These are phyloP conservation scores for Lerema accius DNA, from an alignment of 1,140 invertebrate genomes.

Conservation along the genomic window DNA sequence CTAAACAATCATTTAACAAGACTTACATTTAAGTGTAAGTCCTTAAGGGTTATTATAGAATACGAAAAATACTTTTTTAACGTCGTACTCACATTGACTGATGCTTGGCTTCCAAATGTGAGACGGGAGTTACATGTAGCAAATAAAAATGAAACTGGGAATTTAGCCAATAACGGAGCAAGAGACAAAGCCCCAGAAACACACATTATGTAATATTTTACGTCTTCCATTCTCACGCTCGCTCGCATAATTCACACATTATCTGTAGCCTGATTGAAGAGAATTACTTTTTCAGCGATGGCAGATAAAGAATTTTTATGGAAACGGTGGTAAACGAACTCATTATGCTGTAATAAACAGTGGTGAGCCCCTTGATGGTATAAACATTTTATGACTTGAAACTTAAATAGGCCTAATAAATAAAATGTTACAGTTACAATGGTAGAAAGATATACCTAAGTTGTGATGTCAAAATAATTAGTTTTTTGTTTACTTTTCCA, in stretches of 20 bases:
- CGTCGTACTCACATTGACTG: background rate
- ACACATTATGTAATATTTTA: conserved; percentile 58
- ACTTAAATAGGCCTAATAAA: too few species aligned
- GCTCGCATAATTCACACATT: conserved; percentile 58
- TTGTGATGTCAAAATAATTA: too few species aligned
- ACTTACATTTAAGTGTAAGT: too few species aligned
- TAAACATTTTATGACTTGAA: too few species aligned
- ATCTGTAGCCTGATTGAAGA: conserved; percentile 48
- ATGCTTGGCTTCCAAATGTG: conserved; percentile 2
- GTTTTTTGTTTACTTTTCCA: too few species aligned
- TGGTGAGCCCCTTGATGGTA: too few species aligned
- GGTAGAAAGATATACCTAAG: too few species aligned
- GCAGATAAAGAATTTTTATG: conserved; percentile 27
- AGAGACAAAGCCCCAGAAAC: conserved; percentile 55
- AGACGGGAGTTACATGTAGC: conserved; percentile 1
- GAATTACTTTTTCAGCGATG: conserved; percentile 33
- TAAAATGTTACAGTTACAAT: too few species aligned
- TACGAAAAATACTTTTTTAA: background rate
- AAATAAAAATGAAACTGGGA: conserved; percentile 59
- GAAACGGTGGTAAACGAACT: background rate
- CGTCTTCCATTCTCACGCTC: conserved; percentile 49
- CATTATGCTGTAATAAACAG: background rate
- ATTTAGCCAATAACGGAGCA: conserved; percentile 58
- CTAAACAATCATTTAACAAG: too few species aligned
- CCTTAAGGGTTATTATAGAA: too few species aligned